Conservation (phyloP, 2,888 invertebrate species). For the Parnassius mnemosyne region DNA sequence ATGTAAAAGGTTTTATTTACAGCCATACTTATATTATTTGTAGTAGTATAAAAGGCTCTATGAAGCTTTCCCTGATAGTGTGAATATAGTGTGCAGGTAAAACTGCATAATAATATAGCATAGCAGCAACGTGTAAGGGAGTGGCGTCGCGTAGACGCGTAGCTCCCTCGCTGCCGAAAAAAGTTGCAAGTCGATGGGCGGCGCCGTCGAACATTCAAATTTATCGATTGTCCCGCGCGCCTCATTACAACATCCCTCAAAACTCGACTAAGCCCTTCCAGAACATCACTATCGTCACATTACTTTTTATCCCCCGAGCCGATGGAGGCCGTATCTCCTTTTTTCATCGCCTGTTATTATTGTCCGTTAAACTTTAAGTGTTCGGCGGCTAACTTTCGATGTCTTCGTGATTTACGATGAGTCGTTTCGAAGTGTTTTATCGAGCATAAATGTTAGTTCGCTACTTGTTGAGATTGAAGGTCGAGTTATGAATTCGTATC, state of each 20-base stretch:
- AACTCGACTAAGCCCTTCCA: conserved; percentile 77
- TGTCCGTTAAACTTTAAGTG: conserved; percentile 80
- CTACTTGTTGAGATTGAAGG: conserved; percentile 78
- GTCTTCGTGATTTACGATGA: conserved; percentile 75
- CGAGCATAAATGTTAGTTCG: conserved; percentile 77
- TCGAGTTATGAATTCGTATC: conserved; percentile 41
- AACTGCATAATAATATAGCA: conserved; percentile 22
- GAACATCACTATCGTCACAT: conserved; percentile 67
- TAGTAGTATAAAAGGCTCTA: no score
- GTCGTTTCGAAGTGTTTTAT: conserved; percentile 77
- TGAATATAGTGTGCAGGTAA: conserved; percentile 4
- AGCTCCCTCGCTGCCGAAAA: conserved; percentile 71
- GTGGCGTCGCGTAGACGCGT: conserved; percentile 71
- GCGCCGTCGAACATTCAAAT: conserved; percentile 79
- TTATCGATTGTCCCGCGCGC: conserved; percentile 77
- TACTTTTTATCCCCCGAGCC: conserved; percentile 68
- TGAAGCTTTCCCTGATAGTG: no score
- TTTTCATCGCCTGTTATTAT: conserved; percentile 77
- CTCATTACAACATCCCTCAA: conserved; percentile 79
- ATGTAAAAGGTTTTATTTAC: no score
- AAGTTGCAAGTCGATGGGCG: conserved; percentile 78
- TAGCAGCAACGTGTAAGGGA: conserved; percentile 31
- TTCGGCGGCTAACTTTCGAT: conserved; percentile 77
- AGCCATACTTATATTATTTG: no score
- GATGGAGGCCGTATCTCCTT: conserved; percentile 59